These are phyloP conservation scores for Phytoseiulus persimilis DNA, from an alignment of 2,888 invertebrate species.

Conservation along the genomic window DNA sequence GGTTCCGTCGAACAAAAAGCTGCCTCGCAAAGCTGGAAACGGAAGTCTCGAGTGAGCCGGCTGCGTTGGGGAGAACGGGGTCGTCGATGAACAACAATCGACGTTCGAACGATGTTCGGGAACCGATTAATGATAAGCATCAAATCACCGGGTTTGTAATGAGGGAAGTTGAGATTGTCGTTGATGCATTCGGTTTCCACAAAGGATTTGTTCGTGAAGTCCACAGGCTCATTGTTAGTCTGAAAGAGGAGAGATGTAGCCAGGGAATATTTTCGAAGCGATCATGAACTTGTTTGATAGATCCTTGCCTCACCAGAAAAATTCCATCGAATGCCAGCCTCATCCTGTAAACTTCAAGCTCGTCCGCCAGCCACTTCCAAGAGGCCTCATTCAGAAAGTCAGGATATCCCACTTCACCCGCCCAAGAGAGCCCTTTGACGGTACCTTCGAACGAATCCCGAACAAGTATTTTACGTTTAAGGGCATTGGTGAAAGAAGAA, in stretches of 20 bases:
- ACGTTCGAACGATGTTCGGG: not conserved
- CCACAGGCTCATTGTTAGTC: constrained; percentile 43
- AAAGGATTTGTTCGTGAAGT: constrained; percentile 45
- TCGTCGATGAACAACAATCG: not conserved
- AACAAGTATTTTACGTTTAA: constrained; percentile 39
- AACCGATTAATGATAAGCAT: not conserved
- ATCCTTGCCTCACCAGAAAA: constrained; percentile 43
- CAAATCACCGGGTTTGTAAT: constrained; percentile 47
- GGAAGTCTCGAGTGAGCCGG: not conserved
- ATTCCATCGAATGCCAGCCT: constrained; percentile 44
- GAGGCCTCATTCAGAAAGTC: constrained; percentile 46
- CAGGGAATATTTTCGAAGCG: not conserved
- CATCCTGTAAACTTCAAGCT: constrained; percentile 43
- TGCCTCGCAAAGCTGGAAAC: constrained; percentile 35
- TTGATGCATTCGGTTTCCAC: constrained; percentile 45
- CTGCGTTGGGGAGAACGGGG: not conserved
- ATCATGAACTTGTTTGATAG: not conserved
- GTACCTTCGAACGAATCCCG: constrained; percentile 15
- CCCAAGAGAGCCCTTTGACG: constrained; percentile 36
- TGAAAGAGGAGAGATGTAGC: constrained; percentile 9
- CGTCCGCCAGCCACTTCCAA: constrained; percentile 45
- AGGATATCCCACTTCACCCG: constrained; percentile 44
- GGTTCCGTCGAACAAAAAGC: constrained; percentile 47
- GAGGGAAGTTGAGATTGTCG: constrained; percentile 49
- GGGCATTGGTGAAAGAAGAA: constrained; percentile 38